phyloP scores from a whole-genome alignment of 2,113 vertebrate genomes.

The Stomatorhinus ivindoensis region DNA sequence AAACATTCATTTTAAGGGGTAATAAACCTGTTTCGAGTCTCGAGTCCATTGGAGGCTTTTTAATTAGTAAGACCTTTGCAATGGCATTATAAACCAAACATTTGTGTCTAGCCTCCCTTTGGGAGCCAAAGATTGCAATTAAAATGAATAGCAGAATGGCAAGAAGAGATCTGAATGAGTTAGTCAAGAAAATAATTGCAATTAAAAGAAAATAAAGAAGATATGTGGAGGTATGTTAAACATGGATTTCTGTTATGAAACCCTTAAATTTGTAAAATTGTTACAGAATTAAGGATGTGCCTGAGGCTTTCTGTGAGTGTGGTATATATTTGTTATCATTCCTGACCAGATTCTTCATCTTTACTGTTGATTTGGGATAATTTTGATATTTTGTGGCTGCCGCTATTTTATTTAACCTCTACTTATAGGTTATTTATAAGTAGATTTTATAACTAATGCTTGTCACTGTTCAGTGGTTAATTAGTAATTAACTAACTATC shows the following conservation, averaged over 20 bases:
- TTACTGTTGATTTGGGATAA: not conserved
- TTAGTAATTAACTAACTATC: not conserved
- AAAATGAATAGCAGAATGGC: not conserved
- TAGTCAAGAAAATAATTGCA: not conserved
- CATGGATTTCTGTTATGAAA: not conserved
- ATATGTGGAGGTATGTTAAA: not conserved
- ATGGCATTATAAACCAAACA: not conserved
- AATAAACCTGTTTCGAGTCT: not conserved
- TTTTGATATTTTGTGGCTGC: not conserved
- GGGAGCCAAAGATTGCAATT: not conserved
- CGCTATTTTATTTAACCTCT: not conserved
- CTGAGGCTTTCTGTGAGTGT: not conserved
- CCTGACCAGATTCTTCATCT: not conserved
- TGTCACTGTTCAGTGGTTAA: not conserved
- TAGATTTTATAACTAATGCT: not conserved
- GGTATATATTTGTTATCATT: not conserved
- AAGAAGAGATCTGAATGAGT: not conserved
- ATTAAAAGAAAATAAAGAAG: not conserved
- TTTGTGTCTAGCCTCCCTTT: not conserved
- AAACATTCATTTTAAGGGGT: not conserved
- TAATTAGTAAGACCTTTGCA: not conserved
- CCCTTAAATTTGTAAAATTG: not conserved
- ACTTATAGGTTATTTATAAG: no score
- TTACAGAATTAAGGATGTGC: not conserved
- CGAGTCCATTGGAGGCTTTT: not conserved